Conservation (phyloP, 2,888 invertebrate genomes). For the Zygothrica quintamaculata region DNA sequence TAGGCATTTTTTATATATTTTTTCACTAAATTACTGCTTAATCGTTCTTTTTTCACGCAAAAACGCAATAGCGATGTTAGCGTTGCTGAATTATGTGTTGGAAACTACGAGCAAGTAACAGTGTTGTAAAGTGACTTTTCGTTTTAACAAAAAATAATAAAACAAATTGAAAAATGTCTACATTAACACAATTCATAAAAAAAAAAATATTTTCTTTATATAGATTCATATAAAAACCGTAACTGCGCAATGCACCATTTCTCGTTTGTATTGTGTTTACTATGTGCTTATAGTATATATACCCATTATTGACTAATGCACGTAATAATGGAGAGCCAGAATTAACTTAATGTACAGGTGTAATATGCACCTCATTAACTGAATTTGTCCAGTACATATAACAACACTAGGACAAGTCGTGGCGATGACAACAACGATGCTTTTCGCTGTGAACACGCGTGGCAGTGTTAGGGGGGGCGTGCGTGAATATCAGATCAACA, state of each 20-base stretch:
- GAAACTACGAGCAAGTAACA: slow-evolving; percentile 14
- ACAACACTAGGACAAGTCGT: slow-evolving; percentile 49
- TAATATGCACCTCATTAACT: no score
- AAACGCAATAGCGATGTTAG: slow-evolving; percentile 68
- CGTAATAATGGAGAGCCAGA: no score
- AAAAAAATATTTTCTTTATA: neutral
- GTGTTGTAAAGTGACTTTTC: slow-evolving; percentile 40
- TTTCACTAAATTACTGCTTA: slow-evolving; percentile 24
- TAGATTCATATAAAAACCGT: neutral
- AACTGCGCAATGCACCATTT: no score
- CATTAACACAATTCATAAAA: slow-evolving; percentile 1
- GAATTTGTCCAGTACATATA: slow-evolving; percentile 19
- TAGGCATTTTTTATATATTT: slow-evolving; percentile 55
- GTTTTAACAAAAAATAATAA: slow-evolving; percentile 33
- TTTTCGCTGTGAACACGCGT: slow-evolving; percentile 62
- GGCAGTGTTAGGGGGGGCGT: slow-evolving; percentile 69
- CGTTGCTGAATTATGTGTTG: slow-evolving; percentile 64
- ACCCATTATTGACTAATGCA: no score
- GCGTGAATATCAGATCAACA: slow-evolving; percentile 62
- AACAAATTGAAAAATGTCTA: slow-evolving; percentile 1
- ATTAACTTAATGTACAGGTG: no score
- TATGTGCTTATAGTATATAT: no score
- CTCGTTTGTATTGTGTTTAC: no score
- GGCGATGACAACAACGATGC: slow-evolving; percentile 51
- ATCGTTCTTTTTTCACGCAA: slow-evolving; percentile 37